phyloP scores from a whole-genome alignment of 2,113 vertebrate genomes.

The Xiphias gladius region DNA sequence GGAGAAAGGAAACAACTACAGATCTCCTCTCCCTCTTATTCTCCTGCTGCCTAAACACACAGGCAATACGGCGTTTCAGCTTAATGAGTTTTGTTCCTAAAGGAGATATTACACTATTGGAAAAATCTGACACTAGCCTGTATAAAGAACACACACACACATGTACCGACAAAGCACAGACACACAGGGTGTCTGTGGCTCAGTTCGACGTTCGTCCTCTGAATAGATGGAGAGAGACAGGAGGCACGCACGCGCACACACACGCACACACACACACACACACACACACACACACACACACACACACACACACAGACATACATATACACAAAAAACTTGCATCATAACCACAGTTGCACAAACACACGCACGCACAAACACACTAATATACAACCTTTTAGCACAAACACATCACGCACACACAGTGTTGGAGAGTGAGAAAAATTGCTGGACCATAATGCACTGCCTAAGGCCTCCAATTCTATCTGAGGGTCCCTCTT shows the following conservation, averaged over 20 bases:
- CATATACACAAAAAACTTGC: not conserved
- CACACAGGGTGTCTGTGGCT: constrained; percentile 41
- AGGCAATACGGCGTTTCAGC: not conserved
- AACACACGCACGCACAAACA: constrained; percentile 13
- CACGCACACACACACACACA: constrained; percentile 28
- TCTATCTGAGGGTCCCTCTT: constrained; percentile 34
- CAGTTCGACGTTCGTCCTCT: constrained; percentile 42
- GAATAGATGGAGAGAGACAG: constrained; percentile 56
- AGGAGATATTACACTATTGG: constrained; percentile 11
- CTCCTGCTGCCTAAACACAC: constrained; percentile 10
- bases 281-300: too few relatives aligned
- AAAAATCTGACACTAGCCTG: constrained; percentile 5
- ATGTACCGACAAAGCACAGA: constrained; percentile 19
- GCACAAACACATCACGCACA: constrained; percentile 52
- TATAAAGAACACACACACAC: not conserved
- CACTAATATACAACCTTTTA: constrained; percentile 59
- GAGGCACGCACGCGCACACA: constrained; percentile 11
- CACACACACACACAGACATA: too few relatives aligned
- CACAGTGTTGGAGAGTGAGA: constrained; percentile 42
- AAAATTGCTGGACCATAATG: constrained; percentile 61
- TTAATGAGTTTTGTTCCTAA: constrained; percentile 28
- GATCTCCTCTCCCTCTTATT: constrained; percentile 5
- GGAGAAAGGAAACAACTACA: constrained; percentile 20
- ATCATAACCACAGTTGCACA: not conserved
- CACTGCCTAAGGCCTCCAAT: constrained; percentile 49